A percentile compares a stretch with the other conserved stretches of the same genome.
Conservation (phyloP, 2,888 invertebrate genomes). For the Sphecodes monilicornis region DNA sequence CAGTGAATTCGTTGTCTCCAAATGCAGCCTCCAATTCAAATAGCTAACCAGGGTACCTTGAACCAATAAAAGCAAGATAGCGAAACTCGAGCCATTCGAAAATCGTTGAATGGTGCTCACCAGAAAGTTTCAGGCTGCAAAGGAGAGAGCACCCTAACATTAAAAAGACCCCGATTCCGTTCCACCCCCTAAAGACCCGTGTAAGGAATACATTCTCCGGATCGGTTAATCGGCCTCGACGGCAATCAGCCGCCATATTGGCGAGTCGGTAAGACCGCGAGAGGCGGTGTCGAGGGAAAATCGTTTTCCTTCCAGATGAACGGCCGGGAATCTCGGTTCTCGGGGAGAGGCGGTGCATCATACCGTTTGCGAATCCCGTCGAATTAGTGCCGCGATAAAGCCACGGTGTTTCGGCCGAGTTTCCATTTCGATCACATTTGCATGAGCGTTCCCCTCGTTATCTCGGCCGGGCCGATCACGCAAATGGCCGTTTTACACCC, state of each 20-base stretch:
- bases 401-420: constrained; percentile 59
- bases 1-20: too few relatives aligned
- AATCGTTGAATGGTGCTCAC: background rate
- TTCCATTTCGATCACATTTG: constrained; percentile 67
- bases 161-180: background rate
- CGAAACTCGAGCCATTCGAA: background rate
- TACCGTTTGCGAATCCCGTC: constrained; percentile 43
- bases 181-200: background rate
- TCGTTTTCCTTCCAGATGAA: background rate
- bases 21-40: too few relatives aligned
- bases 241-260: background rate
- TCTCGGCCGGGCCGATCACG: constrained; percentile 63
- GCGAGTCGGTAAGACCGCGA: background rate
- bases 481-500: constrained; percentile 56
- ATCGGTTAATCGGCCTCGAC: background rate
- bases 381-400: constrained; percentile 60
- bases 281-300: background rate
- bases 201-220: background rate
- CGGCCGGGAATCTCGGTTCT: background rate
- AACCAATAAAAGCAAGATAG: too few relatives aligned
- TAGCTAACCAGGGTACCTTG: too few relatives aligned
- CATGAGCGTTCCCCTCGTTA: constrained; percentile 64
- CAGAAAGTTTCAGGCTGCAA: too few relatives aligned
- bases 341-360: constrained; percentile 15
- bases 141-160: background rate